phyloP scores from a whole-genome alignment of 2,113 vertebrate genomes.

The Pangasianodon gigas region DNA sequence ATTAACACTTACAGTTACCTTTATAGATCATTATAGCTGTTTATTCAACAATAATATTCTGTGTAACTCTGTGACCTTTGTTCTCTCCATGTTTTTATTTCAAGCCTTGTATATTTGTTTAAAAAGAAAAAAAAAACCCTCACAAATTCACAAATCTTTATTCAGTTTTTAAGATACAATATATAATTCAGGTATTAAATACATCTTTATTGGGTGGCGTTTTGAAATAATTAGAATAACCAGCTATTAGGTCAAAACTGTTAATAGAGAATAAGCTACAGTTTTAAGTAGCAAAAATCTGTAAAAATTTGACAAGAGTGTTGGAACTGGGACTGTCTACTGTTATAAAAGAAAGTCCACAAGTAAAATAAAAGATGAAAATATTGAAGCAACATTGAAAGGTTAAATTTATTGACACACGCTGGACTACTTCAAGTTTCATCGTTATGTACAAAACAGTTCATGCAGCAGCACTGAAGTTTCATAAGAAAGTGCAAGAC shows the following conservation, averaged over 20 bases:
- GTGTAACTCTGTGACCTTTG: neutral
- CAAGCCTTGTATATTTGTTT: neutral
- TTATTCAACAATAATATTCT: neutral
- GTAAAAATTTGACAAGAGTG: neutral
- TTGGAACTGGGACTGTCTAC: neutral
- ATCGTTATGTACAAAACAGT: conserved; percentile 69
- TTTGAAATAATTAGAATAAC: neutral
- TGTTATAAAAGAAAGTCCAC: neutral
- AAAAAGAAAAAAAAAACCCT: neutral
- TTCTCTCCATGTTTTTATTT: neutral
- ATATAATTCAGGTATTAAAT: neutral
- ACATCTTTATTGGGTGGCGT: neutral
- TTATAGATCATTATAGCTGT: neutral
- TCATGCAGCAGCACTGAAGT: conserved; percentile 75
- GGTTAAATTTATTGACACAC: conserved; percentile 65
- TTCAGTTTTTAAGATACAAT: conserved; percentile 1
- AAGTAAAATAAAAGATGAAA: conserved; percentile 6
- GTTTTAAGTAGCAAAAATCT: neutral
- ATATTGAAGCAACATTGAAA: conserved; percentile 42
- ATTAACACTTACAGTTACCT: neutral
- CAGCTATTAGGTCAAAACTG: neutral
- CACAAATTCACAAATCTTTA: conserved; percentile 5
- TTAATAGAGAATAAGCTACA: neutral
- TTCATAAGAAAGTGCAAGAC: conserved; percentile 73
- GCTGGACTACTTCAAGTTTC: conserved; percentile 59